Base-by-base conservation (phyloP, 2,888 invertebrate genomes). In the Amblyteles armatorius region DNA sequence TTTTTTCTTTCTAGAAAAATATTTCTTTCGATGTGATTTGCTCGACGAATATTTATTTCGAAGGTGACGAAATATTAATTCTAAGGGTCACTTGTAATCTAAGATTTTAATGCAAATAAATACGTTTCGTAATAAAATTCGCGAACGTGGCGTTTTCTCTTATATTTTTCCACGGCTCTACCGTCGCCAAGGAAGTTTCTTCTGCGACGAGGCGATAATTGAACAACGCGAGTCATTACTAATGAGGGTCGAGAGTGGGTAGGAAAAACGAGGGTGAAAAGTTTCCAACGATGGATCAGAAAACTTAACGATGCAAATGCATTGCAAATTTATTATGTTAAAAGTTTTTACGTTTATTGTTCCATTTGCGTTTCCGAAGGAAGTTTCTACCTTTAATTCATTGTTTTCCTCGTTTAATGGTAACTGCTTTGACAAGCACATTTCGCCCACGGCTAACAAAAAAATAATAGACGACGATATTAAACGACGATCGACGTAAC, bases 71-170 rank as follows among this genome's bases (percentile, higher is more conserved):
- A 79, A 83, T 83, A 57, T 81, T 57, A 40, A 44, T 40, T 74
- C 33, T 44, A 83, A 88, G 86, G 74, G 79, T 84, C 87, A 87
- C 88, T 84, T 91, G 88, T 91, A 91, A 89, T 90, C 89, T 89
- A 90, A 78, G 84, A 86, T 86, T 89, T 87, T 83, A 84, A 87
- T 33, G 79, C 83, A 81, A 90, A 91, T 90, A 57, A 90, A 91
- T 90, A 91, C 86, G 86, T 91, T 91, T 90, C 88, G 40, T 91
- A 90, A 90, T 86, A 88, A 86, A 60, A 36, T 26, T 1, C 19
- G 19, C 36, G n/a, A 13, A 26, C 29, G 3, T 13, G 4, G 11
- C 2, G 7, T 60, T 29, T 44, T 36, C 0, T 50, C 63, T 65
- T 40, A 3, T 55, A 36, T 40, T 57, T 40, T 1, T 57, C 40